phyloP scores from a whole-genome alignment of 2,113 vertebrate genomes.

The Pygoscelis antarcticus region DNA sequence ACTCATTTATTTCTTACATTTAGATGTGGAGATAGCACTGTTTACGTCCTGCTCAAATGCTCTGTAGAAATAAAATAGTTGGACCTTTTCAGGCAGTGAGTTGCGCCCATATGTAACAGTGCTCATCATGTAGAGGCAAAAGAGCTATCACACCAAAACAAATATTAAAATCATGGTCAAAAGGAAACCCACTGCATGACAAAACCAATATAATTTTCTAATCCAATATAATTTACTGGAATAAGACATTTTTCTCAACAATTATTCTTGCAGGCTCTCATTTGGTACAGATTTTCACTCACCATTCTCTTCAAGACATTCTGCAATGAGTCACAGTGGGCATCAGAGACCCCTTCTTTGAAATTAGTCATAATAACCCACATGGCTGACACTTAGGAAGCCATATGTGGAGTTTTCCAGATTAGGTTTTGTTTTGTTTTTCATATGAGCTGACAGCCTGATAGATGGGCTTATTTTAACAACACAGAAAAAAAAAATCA shows the following conservation, averaged over 20 bases:
- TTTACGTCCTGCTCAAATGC: background rate
- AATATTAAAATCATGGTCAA: background rate
- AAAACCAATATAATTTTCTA: background rate
- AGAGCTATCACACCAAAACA: background rate
- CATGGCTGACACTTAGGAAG: background rate
- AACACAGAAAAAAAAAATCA: background rate
- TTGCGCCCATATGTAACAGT: background rate
- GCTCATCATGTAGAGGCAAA: accelerated
- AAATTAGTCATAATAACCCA: background rate
- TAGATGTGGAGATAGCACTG: background rate
- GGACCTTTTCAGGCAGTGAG: background rate
- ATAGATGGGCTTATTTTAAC: background rate
- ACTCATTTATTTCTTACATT: background rate
- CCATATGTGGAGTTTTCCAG: background rate
- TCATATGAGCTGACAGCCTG: background rate
- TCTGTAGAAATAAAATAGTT: background rate
- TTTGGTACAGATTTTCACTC: background rate
- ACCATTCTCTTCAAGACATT: background rate
- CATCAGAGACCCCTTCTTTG: background rate
- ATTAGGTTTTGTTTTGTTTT: background rate
- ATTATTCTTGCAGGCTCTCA: background rate
- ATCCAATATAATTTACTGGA: background rate
- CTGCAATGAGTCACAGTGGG: background rate
- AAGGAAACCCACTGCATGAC: background rate
- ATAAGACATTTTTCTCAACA: background rate